Conservation (phyloP, 2,113 vertebrate genomes). For the Bathybates hornii region DNA sequence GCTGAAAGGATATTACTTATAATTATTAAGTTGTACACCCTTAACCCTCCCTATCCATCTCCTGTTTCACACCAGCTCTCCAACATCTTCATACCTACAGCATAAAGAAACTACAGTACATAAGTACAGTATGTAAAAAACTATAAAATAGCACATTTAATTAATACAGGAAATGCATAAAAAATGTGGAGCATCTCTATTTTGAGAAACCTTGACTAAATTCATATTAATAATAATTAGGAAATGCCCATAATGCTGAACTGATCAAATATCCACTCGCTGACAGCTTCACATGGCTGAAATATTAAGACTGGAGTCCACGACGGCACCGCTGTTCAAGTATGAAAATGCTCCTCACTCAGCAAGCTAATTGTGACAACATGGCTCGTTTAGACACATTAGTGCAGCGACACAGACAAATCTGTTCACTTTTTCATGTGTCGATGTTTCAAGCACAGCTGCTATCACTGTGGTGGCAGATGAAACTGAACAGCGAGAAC, state of each 20-base stretch:
- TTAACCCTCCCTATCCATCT: background rate
- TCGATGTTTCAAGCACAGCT: background rate
- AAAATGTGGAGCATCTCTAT: background rate
- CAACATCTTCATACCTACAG: background rate
- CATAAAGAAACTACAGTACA: background rate
- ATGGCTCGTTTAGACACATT: background rate
- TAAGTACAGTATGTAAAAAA: background rate
- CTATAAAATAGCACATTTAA: background rate
- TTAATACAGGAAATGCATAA: background rate
- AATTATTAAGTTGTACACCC: background rate
- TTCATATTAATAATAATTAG: background rate
- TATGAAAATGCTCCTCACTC: background rate
- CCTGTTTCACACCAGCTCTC: background rate
- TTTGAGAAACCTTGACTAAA: background rate
- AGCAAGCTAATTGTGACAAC: background rate
- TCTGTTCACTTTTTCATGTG: background rate
- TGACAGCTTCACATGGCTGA: background rate
- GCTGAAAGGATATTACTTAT: background rate
- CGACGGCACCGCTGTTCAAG: background rate
- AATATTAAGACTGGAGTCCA: background rate
- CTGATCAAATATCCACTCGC: background rate
- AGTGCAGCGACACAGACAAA: background rate
- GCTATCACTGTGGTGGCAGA: background rate
- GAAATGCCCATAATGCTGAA: background rate
- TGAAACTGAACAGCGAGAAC: background rate